These are phyloP conservation scores for Lerema accius DNA, from an alignment of 1,140 invertebrate species.

Conservation along the genomic window DNA sequence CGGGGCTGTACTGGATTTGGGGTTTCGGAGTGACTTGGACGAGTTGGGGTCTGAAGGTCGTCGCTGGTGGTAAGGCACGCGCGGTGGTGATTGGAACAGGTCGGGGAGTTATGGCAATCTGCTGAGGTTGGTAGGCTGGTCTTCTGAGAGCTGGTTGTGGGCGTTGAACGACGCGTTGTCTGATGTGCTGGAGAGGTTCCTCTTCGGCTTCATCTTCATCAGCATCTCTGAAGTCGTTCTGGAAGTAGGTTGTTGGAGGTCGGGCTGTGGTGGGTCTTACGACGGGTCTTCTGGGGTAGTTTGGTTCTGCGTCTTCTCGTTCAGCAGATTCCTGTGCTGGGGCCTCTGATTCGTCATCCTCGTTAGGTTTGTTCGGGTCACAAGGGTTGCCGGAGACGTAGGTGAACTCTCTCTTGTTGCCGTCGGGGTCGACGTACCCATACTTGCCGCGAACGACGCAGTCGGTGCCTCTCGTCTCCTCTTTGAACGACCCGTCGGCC, in stretches of 20 bases:
- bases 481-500: slow-evolving; percentile 94
- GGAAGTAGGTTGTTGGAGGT: slow-evolving; percentile 86
- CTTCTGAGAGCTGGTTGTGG: slow-evolving; percentile 73
- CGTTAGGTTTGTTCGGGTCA: slow-evolving; percentile 90
- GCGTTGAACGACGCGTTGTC: slow-evolving; percentile 72
- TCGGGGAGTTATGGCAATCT: slow-evolving; percentile 84
- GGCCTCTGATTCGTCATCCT: slow-evolving; percentile 81
- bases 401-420: slow-evolving; percentile 93
- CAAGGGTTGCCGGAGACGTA: slow-evolving; percentile 96
- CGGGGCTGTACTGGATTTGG: slow-evolving; percentile 84
- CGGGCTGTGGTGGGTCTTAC: slow-evolving; percentile 82
- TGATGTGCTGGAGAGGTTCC: slow-evolving; percentile 81
- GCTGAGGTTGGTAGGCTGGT: slow-evolving; percentile 79
- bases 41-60: slow-evolving; percentile 85
- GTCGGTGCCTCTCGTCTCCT: slow-evolving; percentile 92
- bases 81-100: slow-evolving; percentile 85
- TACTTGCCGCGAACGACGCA: slow-evolving; percentile 95
- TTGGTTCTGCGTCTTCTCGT: slow-evolving; percentile 85
- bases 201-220: slow-evolving; percentile 84
- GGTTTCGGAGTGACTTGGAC: slow-evolving; percentile 85
- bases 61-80: slow-evolving; percentile 85
- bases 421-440: slow-evolving; percentile 94
- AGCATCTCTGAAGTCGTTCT: slow-evolving; percentile 85
- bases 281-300: slow-evolving; percentile 85
- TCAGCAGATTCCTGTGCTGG: slow-evolving; percentile 80